Evolutionary conservation across 2,888 invertebrate genomes (phyloP).

Genomic region (Chelonus formosanus): DNA sequence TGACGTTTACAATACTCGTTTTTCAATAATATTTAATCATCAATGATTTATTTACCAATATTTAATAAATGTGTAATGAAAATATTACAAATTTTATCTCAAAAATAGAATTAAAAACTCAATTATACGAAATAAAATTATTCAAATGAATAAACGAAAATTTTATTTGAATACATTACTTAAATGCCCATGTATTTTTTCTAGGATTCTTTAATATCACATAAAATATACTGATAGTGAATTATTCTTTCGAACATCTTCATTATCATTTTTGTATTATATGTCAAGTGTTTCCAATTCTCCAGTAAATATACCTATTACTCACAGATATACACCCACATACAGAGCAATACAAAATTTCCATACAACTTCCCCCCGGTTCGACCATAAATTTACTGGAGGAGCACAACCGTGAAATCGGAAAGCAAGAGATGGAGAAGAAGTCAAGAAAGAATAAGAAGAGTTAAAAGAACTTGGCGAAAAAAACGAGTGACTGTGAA

Average conservation of each 20-base stretch:
- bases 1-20: too few relatives aligned
- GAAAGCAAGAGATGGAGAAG: conserved; percentile 14
- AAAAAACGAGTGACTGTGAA: conserved; percentile 15
- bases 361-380: conserved; percentile 26
- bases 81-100: too few relatives aligned
- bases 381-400: conserved; percentile 27
- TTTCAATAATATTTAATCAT: too few relatives aligned
- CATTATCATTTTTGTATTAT: conserved; percentile 3
- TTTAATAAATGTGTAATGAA: too few relatives aligned
- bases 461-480: not conserved
- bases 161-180: too few relatives aligned
- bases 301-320: not conserved
- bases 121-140: too few relatives aligned
- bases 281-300: conserved; percentile 5
- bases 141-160: too few relatives aligned
- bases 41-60: too few relatives aligned
- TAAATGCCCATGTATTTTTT: too few relatives aligned
- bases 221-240: too few relatives aligned
- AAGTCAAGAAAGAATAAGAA: conserved; percentile 26
- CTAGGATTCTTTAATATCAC: too few relatives aligned
- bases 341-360: conserved; percentile 26
- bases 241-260: not conserved
- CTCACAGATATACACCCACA: not conserved
- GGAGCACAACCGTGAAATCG: conserved; percentile 31
- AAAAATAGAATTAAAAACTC: too few relatives aligned